Conservation (phyloP, 2,113 vertebrate species). For the Cynoglossus semilaevis region DNA sequence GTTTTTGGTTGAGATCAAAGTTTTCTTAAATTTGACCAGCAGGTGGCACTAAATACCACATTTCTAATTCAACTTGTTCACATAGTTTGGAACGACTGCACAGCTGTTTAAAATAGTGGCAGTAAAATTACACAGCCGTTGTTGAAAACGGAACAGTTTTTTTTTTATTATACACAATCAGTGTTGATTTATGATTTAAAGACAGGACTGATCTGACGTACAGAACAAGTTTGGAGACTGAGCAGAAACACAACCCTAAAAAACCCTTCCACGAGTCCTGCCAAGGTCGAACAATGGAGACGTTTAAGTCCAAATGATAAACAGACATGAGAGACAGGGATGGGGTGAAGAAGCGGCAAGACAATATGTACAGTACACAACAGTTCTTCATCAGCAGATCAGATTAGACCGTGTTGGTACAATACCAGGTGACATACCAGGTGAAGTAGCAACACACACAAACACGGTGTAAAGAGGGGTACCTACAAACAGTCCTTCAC, state of each 20-base stretch:
- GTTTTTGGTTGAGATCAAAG: too few species aligned
- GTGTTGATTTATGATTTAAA: too few species aligned
- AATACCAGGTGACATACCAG: too few species aligned
- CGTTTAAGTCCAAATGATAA: slow-evolving; percentile 52
- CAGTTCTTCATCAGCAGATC: slow-evolving; percentile 30
- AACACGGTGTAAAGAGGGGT: too few species aligned
- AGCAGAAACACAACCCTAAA: slow-evolving; percentile 10
- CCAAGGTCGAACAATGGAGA: slow-evolving; percentile 46
- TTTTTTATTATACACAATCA: too few species aligned
- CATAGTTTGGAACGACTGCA: slow-evolving; percentile 7
- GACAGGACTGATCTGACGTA: too few species aligned
- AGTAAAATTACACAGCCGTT: too few species aligned
- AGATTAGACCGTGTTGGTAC: slow-evolving; percentile 19
- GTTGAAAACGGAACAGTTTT: too few species aligned
- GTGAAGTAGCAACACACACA: too few species aligned
- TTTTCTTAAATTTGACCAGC: slow-evolving; percentile 10
- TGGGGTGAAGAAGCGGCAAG: slow-evolving; percentile 17
- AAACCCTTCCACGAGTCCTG: not conserved
- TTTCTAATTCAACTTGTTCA: not conserved
- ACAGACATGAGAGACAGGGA: slow-evolving; percentile 28
- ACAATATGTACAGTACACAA: slow-evolving; percentile 29
- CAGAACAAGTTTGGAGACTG: slow-evolving; percentile 2
- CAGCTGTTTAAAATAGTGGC: slow-evolving; percentile 2
- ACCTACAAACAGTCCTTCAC: too few species aligned
- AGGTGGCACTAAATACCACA: slow-evolving; percentile 22